A percentile compares a stretch with the other conserved stretches of the same genome.
Conservation (phyloP, 2,888 invertebrate species). For the Balanococcus diminutus region DNA sequence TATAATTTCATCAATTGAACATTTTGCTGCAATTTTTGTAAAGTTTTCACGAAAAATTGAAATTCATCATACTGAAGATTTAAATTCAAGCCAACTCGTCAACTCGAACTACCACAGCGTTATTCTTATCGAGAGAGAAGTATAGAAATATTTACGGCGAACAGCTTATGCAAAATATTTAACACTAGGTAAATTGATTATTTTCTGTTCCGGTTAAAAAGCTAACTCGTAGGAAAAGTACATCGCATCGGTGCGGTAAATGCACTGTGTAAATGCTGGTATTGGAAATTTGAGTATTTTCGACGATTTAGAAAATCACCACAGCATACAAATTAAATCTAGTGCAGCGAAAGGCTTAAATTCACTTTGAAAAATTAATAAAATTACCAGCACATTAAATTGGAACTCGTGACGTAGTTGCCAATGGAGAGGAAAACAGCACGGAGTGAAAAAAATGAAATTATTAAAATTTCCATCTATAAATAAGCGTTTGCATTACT, state of each 20-base stretch:
- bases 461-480: neutral
- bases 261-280: too few species aligned
- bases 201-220: neutral
- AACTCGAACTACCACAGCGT: too few species aligned
- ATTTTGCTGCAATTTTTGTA: too few species aligned
- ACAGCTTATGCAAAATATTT: neutral
- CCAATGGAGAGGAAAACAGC: neutral
- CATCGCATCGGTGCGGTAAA: too few species aligned
- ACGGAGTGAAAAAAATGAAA: neutral
- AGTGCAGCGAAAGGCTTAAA: neutral
- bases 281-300: neutral
- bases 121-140: too few species aligned
- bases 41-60: too few species aligned
- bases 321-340: neutral
- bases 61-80: too few species aligned
- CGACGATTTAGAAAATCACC: neutral
- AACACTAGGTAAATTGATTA: neutral
- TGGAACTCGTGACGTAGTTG: neutral
- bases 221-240: neutral
- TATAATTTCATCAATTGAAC: too few species aligned
- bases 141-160: too few species aligned
- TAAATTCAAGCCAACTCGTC: too few species aligned
- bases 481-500: slow-evolving; percentile 8
- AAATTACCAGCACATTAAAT: neutral
- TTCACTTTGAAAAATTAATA: neutral